Base-by-base conservation (phyloP, 2,888 invertebrate species). In the Drosophila imparisetae region DNA sequence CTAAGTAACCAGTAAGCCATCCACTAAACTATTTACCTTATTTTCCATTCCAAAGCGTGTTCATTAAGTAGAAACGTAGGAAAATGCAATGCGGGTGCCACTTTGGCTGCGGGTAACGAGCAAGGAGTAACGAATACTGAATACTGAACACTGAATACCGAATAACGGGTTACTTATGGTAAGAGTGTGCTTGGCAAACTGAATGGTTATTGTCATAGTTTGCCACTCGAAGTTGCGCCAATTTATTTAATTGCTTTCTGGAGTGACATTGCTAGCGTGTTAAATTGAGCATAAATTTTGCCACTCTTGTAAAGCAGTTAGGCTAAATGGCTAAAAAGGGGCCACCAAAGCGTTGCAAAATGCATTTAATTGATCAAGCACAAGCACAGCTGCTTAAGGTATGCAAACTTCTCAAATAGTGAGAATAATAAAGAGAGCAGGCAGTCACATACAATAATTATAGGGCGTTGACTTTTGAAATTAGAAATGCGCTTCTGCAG, bases 161-260 rank as follows among this genome's bases (percentile, higher is more conserved):
- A 64, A 63, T 58, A 75, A 62, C 68, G 77, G 57, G 64, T 80
- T 68, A 70, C 66, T 66, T 72, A 66, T 40, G 52, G 52, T 4
- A 45, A 50, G 60, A 67, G 58, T 65, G 53, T 75, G 58, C 62
- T 66, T 57, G 58, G 63, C 52, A 62, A 76, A 61, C 79, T 58
- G 29, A 65, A 66, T 63, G 73, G 73, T 57, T 80, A 86, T 80
- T 78, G 78, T 65, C 77, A 76, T 78, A 75, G 72, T 77, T 83
- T 76, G 59, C 72, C 75, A 77, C 72, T 70, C 72, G 63, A 78
- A 75, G 75, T 74, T 66, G 80, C 74, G 67, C 65, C 74, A 80
- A 78, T 86, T 89, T 75, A 85, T 74, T 83, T 87, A 89, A 87
- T 87, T 83, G 72, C 42, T 72, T 72, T 60, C 29, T 34, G 32